A percentile compares a stretch with the other conserved stretches of the same genome.
phyloP scores from a whole-genome alignment of 2,113 vertebrate species.

The Jacana jacana region DNA sequence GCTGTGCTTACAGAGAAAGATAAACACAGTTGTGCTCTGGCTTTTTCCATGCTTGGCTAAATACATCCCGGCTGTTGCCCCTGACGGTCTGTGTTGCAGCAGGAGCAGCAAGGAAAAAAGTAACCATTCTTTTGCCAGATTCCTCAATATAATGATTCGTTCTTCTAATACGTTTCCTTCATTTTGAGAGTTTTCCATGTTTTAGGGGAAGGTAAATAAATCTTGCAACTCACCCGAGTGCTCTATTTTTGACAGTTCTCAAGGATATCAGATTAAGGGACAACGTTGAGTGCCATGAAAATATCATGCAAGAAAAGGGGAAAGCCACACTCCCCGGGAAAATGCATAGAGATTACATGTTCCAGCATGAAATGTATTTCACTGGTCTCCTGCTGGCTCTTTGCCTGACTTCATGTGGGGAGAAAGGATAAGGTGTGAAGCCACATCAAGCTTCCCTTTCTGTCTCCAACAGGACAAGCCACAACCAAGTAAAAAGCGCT shows the following conservation, averaged over 20 bases:
- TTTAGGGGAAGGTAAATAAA: slow-evolving; percentile 56
- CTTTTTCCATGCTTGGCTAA: not conserved
- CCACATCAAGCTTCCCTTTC: slow-evolving; percentile 32
- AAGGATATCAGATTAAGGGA: slow-evolving; percentile 57
- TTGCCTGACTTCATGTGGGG: slow-evolving; percentile 49
- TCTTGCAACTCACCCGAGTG: slow-evolving; percentile 11
- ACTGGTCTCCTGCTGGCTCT: slow-evolving; percentile 52
- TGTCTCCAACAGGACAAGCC: slow-evolving; percentile 38
- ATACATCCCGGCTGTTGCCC: not conserved
- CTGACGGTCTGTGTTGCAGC: not conserved
- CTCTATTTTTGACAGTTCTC: slow-evolving; percentile 55
- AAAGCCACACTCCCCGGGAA: slow-evolving; percentile 39
- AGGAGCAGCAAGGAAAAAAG: not conserved
- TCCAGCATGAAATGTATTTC: slow-evolving; percentile 51
- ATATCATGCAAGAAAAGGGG: not conserved
- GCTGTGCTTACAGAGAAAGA: not conserved
- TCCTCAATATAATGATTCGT: not conserved
- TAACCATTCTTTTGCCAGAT: not conserved
- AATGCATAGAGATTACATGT: slow-evolving; percentile 29
- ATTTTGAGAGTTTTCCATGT: not conserved
- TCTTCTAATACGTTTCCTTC: not conserved
- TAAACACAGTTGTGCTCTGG: not conserved
- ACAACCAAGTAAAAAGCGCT: not conserved
- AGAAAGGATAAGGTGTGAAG: slow-evolving; percentile 68
- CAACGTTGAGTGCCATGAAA: not conserved